These are phyloP conservation scores for Hemicrepidius hirtus DNA, from an alignment of 2,888 invertebrate genomes.

Conservation along the genomic window DNA sequence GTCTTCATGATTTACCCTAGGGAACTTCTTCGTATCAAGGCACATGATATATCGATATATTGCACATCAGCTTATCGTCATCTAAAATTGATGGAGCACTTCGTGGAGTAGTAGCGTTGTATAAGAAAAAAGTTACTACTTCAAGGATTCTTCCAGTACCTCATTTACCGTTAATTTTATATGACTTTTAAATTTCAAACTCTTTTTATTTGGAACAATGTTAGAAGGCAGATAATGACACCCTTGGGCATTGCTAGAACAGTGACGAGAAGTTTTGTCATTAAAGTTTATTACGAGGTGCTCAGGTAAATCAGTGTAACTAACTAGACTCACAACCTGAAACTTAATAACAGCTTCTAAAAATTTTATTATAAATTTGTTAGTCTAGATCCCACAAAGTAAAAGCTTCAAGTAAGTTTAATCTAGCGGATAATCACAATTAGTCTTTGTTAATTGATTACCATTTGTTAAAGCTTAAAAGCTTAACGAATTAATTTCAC, in stretches of 20 bases:
- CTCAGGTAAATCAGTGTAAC: background rate
- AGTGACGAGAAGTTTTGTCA: constrained; percentile 3
- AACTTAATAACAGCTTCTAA: background rate
- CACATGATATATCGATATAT: constrained; percentile 15
- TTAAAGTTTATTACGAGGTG: background rate
- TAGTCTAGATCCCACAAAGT: background rate
- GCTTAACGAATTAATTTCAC: constrained; percentile 13
- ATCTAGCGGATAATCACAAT: constrained; percentile 5
- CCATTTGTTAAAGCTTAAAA: background rate
- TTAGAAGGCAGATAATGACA: background rate
- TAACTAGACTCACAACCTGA: background rate
- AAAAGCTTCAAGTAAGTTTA: background rate
- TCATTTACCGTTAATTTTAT: background rate
- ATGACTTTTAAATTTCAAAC: background rate
- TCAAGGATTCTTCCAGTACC: background rate
- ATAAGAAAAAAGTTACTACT: constrained; percentile 2
- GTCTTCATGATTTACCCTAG: constrained; percentile 12
- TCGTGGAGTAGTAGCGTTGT: constrained; percentile 2
- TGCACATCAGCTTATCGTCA: constrained; percentile 18
- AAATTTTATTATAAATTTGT: too few species aligned
- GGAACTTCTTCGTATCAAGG: constrained; percentile 12
- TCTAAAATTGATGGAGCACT: constrained; percentile 15
- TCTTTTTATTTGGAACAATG: background rate
- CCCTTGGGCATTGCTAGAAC: background rate
- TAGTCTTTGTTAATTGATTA: constrained; percentile 10